Conservation (phyloP, 1,140 invertebrate genomes). For the Apis mellifera region Amel_HAv3.1 CM009936.2:15549001-15549500, state of each 20-base stretch:
- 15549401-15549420: too few relatives aligned
- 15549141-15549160: conserved; percentile 84
- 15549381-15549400: too few relatives aligned
- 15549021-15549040: conserved; percentile 88
- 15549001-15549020: conserved; percentile 88
- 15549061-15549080: conserved; percentile 83
- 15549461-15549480: not conserved
- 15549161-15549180: conserved; percentile 87
- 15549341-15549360: too few relatives aligned
- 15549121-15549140: conserved; percentile 85
- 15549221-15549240: conserved; percentile 83
- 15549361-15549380: too few relatives aligned
- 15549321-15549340: conserved; percentile 79
- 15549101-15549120: conserved; percentile 85
- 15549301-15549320: conserved; percentile 86
- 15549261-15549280: conserved; percentile 85
- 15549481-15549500: too few relatives aligned
- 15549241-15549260: conserved; percentile 89
- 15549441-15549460: too few relatives aligned
- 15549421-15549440: too few relatives aligned
- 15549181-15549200: conserved; percentile 86
- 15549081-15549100: conserved; percentile 86
- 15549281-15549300: conserved; percentile 83
- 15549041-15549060: conserved; percentile 87
- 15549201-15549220: conserved; percentile 85